Base-by-base conservation (phyloP, 2,113 vertebrate species). In the Patagioenas fasciata region DNA sequence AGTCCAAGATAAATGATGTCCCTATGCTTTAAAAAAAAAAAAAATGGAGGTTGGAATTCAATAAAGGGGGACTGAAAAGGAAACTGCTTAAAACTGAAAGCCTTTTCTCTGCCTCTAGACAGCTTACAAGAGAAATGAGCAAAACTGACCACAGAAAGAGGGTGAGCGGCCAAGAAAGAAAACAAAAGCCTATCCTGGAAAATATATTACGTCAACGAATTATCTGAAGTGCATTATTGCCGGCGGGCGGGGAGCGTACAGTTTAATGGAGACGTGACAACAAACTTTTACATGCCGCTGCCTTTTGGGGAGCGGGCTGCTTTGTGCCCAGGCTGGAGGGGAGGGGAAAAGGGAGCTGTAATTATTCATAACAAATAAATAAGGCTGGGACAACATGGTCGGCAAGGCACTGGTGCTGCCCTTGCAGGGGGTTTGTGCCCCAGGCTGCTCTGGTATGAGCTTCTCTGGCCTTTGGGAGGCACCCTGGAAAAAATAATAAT, bases 1-100 rank as follows among this genome's bases (percentile, higher is more conserved):
- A 97, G 97, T 97, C 97, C 94, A 97, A 97, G 98, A 98, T 98
- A 98, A 98, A 98, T 98, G 98, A 98, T 96, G 97, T 85, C 96
- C 97, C 96, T 97, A 84, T 97, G 97, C 94, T 96, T 88, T 84
- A 97, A 97, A 93, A 98, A 97, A 98, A 97, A 97, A 98, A 98
- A 98, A 99, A 98, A 98, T 93, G 93, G 98, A 98, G 98, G 98
- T 95, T 98, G 94, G 97, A 98, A 98, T 99, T 99, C 98, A 99
- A 99, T 99, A 98, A 99, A 98, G 97, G 92, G 92, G 44, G 96
- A 80, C 94, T 98, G 97, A 97, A 98, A 98, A 97, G 96, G 96
- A 97, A 96, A 92, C 88, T 85, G 95, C 94, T 98, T 98, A 97
- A 97, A 98, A 98, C 97, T 97, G 93, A 96, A 97, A 98, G 97